These are phyloP conservation scores for Temnothorax unifasciatus DNA, from an alignment of 2,888 invertebrate species.

Conservation along the genomic window DNA sequence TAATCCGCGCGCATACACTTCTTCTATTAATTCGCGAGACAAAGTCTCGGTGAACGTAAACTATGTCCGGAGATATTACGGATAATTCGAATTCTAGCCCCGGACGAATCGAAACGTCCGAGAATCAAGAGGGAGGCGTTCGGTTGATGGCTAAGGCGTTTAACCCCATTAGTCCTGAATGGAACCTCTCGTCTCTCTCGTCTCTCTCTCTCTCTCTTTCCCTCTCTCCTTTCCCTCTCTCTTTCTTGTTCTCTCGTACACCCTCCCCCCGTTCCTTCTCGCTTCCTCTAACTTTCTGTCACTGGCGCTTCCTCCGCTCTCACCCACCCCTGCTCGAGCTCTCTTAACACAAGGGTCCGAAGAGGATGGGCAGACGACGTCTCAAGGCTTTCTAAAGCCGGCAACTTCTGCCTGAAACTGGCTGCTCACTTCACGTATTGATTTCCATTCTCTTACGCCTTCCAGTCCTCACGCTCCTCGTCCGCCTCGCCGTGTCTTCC, in stretches of 20 bases:
- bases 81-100: conserved; percentile 55
- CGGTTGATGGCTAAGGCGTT: conserved; percentile 83
- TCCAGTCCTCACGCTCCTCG: conserved; percentile 76
- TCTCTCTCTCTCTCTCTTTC: conserved; percentile 20
- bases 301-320: conserved; percentile 58
- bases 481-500: conserved; percentile 75
- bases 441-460: conserved; percentile 85
- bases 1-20: conserved; percentile 9
- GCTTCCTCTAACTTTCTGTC: conserved; percentile 63
- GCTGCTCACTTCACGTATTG: conserved; percentile 85
- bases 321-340: conserved; percentile 67
- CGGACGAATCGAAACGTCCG: conserved; percentile 76
- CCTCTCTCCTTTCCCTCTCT: conserved; percentile 54
- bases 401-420: conserved; percentile 80
- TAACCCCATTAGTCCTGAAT: conserved; percentile 85
- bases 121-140: conserved; percentile 77
- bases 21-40: conserved; percentile 31
- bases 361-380: conserved; percentile 79
- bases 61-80: conserved; percentile 49
- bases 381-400: conserved; percentile 84
- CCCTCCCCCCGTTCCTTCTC: conserved; percentile 64
- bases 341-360: conserved; percentile 75
- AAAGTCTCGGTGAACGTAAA: conserved; percentile 34
- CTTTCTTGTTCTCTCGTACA: conserved; percentile 63
- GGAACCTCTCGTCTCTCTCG: conserved; percentile 70